Base-by-base conservation (phyloP, 2,888 invertebrate genomes). In the Nematopogon swammerdamellus region DNA sequence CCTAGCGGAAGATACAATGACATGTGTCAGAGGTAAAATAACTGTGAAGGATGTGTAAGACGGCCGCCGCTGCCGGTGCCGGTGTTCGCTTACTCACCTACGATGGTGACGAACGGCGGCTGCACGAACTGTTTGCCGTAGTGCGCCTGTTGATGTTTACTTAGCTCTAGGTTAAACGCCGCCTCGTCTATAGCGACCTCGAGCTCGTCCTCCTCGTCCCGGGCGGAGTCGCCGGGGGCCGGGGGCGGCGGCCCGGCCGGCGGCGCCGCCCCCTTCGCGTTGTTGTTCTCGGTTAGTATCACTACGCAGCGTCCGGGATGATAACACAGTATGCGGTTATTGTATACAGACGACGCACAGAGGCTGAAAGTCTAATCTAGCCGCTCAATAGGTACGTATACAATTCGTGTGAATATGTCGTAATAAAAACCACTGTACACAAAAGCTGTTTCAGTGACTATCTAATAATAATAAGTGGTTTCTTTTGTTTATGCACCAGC, bases 131-230 rank as follows among this genome's bases (percentile, higher is more conserved):
- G 91, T 48, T 82, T 80, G 48, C 85, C 89, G 61, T 92, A 92
- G 56, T 88, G 88, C 56, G 86, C 80, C 49, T 87, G 87, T 64
- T 89, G 89, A 63, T 85, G 83, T 63, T 82, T 83, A 57, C 83
- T 85, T 55, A 92, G 79, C 67, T 85, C 87, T 75, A 92, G 83
- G 57, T 86, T 85, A 70, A 90, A 89, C 58, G 81, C 81, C 60
- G 75, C 72, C 70, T 77, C 76, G 59, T 74, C 74, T 65, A 68
- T 64, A 50, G 64, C 70, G 58, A 16, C 46, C 48, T n/a, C n/a
- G n/a, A n/a, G n/a, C n/a, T n/a, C n/a, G n/a, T 48, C 46, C 25
- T 50, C 48, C 11, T 71, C 70, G 14, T 59, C 63, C 54, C 66
- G 60, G 53, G 63, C 67, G 1, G 51, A 51, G 8, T 52, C 70